These are phyloP conservation scores for Myotis findleyi DNA, from an alignment of 2,797 vertebrate genomes.

Conservation along the genomic window DNA sequence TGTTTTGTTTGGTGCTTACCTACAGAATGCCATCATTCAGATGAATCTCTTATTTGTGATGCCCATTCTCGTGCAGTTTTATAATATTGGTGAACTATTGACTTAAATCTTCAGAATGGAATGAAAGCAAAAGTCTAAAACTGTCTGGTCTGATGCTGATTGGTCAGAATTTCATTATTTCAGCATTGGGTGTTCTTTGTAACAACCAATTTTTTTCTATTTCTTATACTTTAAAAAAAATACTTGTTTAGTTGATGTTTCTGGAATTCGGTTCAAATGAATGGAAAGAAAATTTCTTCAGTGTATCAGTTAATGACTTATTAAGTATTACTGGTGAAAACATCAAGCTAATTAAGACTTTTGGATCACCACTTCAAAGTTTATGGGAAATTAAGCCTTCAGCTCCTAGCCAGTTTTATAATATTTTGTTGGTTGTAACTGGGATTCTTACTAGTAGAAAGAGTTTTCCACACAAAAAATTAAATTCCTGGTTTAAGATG, in stretches of 20 bases:
- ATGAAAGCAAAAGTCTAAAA: slow-evolving; percentile 69
- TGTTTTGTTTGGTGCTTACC: slow-evolving; percentile 76
- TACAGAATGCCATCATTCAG: slow-evolving; percentile 66
- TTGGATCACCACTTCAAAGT: slow-evolving; percentile 70
- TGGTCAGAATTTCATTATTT: slow-evolving; percentile 67
- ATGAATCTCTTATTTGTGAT: slow-evolving; percentile 63
- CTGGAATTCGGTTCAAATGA: slow-evolving; percentile 62
- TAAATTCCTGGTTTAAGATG: slow-evolving; percentile 62
- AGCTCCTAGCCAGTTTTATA: slow-evolving; percentile 67
- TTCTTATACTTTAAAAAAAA: slow-evolving; percentile 5
- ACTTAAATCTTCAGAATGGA: slow-evolving; percentile 60
- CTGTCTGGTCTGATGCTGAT: slow-evolving; percentile 46
- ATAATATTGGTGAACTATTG: slow-evolving; percentile 70
- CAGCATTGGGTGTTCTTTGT: slow-evolving; percentile 60
- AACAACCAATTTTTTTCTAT: slow-evolving; percentile 25
- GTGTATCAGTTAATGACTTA: slow-evolving; percentile 76
- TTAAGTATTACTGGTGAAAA: slow-evolving; percentile 75
- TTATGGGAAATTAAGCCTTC: slow-evolving; percentile 75
- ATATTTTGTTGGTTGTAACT: slow-evolving; percentile 64
- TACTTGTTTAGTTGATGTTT: slow-evolving; percentile 75
- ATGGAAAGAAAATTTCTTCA: slow-evolving; percentile 80
- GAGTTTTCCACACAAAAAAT: slow-evolving; percentile 50
- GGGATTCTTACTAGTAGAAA: slow-evolving; percentile 28
- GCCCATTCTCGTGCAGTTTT: slow-evolving; percentile 65
- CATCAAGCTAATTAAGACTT: slow-evolving; percentile 81